Base-by-base conservation (phyloP, 2,113 vertebrate species). In the Euleptes europaea region DNA sequence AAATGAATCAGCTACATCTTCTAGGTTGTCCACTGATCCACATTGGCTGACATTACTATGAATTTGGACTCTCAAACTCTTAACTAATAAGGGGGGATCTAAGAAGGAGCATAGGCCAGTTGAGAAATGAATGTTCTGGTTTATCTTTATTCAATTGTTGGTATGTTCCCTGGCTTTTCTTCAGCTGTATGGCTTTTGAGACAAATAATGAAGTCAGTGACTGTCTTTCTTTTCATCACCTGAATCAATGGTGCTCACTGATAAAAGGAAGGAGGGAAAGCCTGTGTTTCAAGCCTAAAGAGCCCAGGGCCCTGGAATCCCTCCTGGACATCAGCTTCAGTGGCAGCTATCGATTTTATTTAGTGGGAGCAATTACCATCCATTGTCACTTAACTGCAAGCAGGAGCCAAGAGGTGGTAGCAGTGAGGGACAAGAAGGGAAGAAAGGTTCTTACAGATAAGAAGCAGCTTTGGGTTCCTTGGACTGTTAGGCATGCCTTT, bases 101-200 rank as follows among this genome's bases (percentile, higher is more conserved):
- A 69, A 82, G 19, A 40, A 1, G 51, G 31, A 73, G 10, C 75
- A 80, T 15, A 35, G 44, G 1, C 2, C 1, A 0, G 1, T 1
- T 79, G 23, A 7, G 17, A 1, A 87, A 40, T 35, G 14, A 78
- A 21, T 35, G 81, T 8, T n/a, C 1, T 1, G 0, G 75, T 67
- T 85, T 49, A 79, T 49, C 8, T 28, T 1, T 0, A 85, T 17
- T 19, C 33, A 1, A 54, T 73, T 40, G 38, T 17, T 33, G 84
- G 28, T 44, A 76, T 40, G 33, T 83, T 66, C 5, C 0, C 2
- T 11, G 66, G 44, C 40, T 47, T 17, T 35, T 38, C 10, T 3
- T 72, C 10, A n/a, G 40, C 67, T 31, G 67, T 65, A 23, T 1
- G 1, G 65, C 77, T 91, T 92, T 89, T 86, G 35, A 85, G 83